These are phyloP conservation scores for Coelinius sp. DNA, from an alignment of 2,888 invertebrate species.

Conservation along the genomic window DNA sequence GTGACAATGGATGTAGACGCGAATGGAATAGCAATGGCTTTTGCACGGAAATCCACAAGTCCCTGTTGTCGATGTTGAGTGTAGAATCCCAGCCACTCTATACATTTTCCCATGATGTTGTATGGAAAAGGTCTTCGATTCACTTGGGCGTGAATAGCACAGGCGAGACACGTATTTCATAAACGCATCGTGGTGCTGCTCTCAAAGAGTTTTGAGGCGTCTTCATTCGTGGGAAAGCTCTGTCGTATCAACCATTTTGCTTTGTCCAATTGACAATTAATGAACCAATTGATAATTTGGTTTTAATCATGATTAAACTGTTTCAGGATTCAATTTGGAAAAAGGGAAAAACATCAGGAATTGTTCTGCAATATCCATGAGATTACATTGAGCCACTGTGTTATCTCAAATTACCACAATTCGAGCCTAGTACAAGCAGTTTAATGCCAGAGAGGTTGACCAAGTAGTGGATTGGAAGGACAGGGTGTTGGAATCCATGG, in stretches of 20 bases:
- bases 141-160: conserved; percentile 40
- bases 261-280: too few species aligned
- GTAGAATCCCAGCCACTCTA: conserved; percentile 31
- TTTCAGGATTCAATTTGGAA: not conserved
- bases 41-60: conserved; percentile 33
- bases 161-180: conserved; percentile 67
- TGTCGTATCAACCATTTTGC: too few species aligned
- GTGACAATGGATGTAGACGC: conserved; percentile 68
- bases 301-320: not conserved
- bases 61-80: not conserved
- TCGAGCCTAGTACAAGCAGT: conserved; percentile 30
- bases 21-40: conserved; percentile 67
- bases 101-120: conserved; percentile 28
- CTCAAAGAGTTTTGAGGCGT: not conserved
- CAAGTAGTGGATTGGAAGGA: conserved; percentile 14
- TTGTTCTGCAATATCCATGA: not conserved
- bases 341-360: not conserved
- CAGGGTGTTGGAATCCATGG: not conserved
- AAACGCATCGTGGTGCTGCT: conserved; percentile 51
- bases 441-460: conserved; percentile 21
- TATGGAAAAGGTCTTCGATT: conserved; percentile 27
- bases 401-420: conserved; percentile 28
- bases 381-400: conserved; percentile 23
- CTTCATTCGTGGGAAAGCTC: not conserved
- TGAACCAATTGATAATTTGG: not conserved